Conservation (phyloP, 2,888 invertebrate genomes). For the Tinea pellionella region DNA sequence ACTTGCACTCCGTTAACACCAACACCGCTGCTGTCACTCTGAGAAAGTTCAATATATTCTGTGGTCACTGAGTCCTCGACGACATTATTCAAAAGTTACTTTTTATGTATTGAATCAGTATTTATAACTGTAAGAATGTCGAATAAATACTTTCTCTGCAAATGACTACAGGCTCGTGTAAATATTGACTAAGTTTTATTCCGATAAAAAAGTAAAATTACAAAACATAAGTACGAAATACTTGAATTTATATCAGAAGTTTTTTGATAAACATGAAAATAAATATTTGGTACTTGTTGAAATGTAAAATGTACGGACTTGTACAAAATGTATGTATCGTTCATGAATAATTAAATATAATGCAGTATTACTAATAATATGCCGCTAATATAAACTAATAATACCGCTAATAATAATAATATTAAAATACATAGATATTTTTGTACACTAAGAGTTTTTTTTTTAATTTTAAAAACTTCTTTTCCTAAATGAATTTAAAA, state of each 20-base stretch:
- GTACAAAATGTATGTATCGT: slow-evolving; percentile 3
- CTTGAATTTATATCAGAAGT: not conserved
- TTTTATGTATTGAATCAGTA: too few species aligned
- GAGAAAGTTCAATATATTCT: slow-evolving; percentile 4
- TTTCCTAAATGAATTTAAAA: too few species aligned
- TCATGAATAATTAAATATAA: not conserved
- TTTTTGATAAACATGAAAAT: not conserved
- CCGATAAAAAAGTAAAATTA: too few species aligned
- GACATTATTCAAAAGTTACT: not conserved
- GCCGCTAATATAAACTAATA: not conserved
- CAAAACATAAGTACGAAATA: not conserved
- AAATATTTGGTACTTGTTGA: not conserved
- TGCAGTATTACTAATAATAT: not conserved
- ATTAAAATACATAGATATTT: too few species aligned
- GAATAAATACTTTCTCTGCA: too few species aligned
- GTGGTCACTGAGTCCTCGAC: not conserved
- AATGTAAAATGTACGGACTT: not conserved
- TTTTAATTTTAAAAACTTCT: too few species aligned
- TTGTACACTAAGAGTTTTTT: too few species aligned
- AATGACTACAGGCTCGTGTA: too few species aligned
- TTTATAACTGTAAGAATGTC: too few species aligned
- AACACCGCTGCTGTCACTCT: slow-evolving; percentile 42
- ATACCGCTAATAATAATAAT: slow-evolving; percentile 1
- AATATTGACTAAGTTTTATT: too few species aligned
- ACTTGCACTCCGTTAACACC: slow-evolving; percentile 53